Evolutionary conservation across 2,888 invertebrate species (phyloP).

Genomic region (Trypoxylon attenuatum): DNA sequence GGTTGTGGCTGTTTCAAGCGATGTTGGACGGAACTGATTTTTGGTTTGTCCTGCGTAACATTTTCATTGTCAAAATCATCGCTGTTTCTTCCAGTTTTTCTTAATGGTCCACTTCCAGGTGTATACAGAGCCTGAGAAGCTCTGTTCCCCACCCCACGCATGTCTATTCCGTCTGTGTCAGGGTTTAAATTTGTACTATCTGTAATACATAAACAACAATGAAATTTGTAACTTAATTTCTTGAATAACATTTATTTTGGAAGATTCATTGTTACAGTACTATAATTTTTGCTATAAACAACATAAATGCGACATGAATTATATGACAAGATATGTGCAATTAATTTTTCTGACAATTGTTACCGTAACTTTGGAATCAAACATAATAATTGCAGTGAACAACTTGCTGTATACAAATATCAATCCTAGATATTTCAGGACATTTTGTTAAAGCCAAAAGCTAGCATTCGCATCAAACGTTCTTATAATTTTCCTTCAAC

Average conservation of each 20-base stretch:
- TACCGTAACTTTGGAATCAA: too few relatives aligned
- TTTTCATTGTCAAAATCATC: slow-evolving; percentile 77
- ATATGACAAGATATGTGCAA: too few relatives aligned
- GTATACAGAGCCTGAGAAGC: slow-evolving; percentile 84
- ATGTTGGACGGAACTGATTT: slow-evolving; percentile 64
- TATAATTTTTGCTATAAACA: too few relatives aligned
- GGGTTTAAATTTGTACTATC: slow-evolving; percentile 59
- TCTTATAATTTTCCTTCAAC: too few relatives aligned
- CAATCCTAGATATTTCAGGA: neutral
- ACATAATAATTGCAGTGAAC: neutral
- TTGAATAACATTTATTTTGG: neutral
- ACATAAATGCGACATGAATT: too few relatives aligned
- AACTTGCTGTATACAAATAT: too few relatives aligned
- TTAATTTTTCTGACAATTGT: too few relatives aligned
- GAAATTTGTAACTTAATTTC: too few relatives aligned
- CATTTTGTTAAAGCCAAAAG: too few relatives aligned
- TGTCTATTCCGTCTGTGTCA: slow-evolving; percentile 71
- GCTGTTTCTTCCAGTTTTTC: slow-evolving; percentile 80
- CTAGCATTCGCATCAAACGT: too few relatives aligned
- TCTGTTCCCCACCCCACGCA: slow-evolving; percentile 78
- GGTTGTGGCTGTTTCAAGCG: slow-evolving; percentile 63
- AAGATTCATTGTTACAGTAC: too few relatives aligned
- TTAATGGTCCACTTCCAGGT: slow-evolving; percentile 85
- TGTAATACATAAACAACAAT: slow-evolving; percentile 27
- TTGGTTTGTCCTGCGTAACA: slow-evolving; percentile 60